A percentile compares a stretch with the other conserved stretches of the same genome.
phyloP scores from a whole-genome alignment of 2,888 invertebrate genomes.

The Acholoe squamosa region DNA sequence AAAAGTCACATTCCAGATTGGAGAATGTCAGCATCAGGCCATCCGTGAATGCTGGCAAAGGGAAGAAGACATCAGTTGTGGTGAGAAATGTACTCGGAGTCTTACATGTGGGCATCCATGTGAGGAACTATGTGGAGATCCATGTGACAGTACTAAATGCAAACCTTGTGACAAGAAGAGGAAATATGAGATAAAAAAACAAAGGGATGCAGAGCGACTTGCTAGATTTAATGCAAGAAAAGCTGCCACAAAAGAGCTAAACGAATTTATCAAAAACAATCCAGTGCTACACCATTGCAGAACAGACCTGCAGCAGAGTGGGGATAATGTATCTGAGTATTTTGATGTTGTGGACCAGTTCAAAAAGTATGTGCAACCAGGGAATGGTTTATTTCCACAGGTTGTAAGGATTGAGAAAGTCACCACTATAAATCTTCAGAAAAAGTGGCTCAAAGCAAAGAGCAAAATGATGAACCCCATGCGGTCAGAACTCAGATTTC shows the following conservation, averaged over 20 bases:
- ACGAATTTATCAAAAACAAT: background rate
- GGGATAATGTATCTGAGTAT: slow-evolving; percentile 66
- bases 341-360: slow-evolving; percentile 64
- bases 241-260: background rate
- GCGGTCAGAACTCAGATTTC: slow-evolving; percentile 65
- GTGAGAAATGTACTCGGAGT: slow-evolving; percentile 53
- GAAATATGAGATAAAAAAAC: background rate
- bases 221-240: slow-evolving; percentile 22
- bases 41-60: background rate
- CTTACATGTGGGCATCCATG: slow-evolving; percentile 66
- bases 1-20: background rate
- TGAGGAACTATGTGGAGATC: slow-evolving; percentile 55
- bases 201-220: background rate
- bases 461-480: slow-evolving; percentile 59
- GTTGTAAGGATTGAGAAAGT: slow-evolving; percentile 67
- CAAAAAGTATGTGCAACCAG: slow-evolving; percentile 66
- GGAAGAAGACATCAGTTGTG: slow-evolving; percentile 46
- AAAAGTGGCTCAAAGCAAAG: slow-evolving; percentile 52
- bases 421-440: slow-evolving; percentile 54
- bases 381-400: slow-evolving; percentile 66
- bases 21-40: background rate
- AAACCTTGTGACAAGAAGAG: slow-evolving; percentile 47
- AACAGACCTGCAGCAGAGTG: slow-evolving; percentile 55
- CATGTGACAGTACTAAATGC: slow-evolving; percentile 29
- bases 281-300: background rate